Conservation (phyloP, 2,113 vertebrate genomes). For the Hemiprocne comata region DNA sequence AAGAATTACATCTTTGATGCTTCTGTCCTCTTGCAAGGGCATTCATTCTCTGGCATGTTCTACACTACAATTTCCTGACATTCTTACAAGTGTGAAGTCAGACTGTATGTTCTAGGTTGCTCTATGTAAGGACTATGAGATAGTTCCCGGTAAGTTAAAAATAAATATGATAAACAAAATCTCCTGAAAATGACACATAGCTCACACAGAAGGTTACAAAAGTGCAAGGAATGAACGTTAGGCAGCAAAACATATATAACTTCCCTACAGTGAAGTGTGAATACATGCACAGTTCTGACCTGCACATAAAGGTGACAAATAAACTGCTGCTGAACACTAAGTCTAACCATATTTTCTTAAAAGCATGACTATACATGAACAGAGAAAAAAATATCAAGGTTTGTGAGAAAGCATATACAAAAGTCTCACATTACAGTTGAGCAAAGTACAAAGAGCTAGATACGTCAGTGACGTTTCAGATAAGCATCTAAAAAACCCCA, state of each 20-base stretch:
- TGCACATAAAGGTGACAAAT: neutral
- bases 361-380: neutral
- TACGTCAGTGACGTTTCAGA: neutral
- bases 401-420: neutral
- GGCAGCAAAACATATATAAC: neutral
- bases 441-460: neutral
- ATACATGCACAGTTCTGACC: neutral
- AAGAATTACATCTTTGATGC: neutral
- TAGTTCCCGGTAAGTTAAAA: neutral
- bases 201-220: neutral
- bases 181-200: neutral
- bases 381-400: neutral
- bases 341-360: neutral
- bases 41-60: neutral
- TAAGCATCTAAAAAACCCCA: neutral
- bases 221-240: neutral
- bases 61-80: neutral
- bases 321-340: neutral
- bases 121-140: neutral
- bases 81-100: neutral
- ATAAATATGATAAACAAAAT: neutral
- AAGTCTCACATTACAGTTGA: neutral
- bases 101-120: neutral
- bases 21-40: neutral
- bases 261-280: neutral